These are phyloP conservation scores for Xyrauchen texanus DNA, from an alignment of 2,113 vertebrate genomes.

Conservation along the genomic window DNA sequence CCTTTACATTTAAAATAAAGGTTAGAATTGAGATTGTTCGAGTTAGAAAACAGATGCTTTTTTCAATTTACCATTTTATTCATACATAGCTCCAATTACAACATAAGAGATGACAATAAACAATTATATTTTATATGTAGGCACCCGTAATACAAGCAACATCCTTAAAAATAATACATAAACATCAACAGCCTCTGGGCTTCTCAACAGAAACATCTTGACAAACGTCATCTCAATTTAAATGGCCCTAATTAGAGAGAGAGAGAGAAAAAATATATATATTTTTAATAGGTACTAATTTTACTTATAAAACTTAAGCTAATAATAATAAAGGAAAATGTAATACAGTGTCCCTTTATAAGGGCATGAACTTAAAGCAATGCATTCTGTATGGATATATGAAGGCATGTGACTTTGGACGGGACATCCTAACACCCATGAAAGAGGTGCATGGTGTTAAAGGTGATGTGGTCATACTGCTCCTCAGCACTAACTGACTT, in stretches of 20 bases:
- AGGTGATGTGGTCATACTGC: conserved; percentile 80
- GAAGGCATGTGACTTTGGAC: neutral
- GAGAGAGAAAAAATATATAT: neutral
- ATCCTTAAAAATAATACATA: conserved; percentile 5
- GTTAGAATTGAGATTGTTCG: too few relatives aligned
- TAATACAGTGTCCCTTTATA: conserved; percentile 14
- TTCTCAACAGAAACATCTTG: too few relatives aligned
- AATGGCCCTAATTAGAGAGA: neutral
- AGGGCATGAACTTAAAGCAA: neutral
- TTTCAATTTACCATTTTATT: conserved; percentile 24
- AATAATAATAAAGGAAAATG: neutral
- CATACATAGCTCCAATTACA: neutral
- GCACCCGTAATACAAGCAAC: conserved; percentile 11
- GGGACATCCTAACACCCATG: conserved; percentile 80
- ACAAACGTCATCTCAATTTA: neutral
- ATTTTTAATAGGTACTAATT: neutral
- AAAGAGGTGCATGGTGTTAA: conserved; percentile 86
- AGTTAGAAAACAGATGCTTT: too few relatives aligned
- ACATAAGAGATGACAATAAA: neutral
- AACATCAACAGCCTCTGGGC: neutral
- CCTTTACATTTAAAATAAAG: too few relatives aligned
- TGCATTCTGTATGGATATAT: conserved; percentile 12
- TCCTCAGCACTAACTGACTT: conserved; percentile 82
- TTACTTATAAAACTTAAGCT: neutral
- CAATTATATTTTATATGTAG: neutral